phyloP scores from a whole-genome alignment of 1,140 invertebrate genomes.

The Hyphantria cunea region DNA sequence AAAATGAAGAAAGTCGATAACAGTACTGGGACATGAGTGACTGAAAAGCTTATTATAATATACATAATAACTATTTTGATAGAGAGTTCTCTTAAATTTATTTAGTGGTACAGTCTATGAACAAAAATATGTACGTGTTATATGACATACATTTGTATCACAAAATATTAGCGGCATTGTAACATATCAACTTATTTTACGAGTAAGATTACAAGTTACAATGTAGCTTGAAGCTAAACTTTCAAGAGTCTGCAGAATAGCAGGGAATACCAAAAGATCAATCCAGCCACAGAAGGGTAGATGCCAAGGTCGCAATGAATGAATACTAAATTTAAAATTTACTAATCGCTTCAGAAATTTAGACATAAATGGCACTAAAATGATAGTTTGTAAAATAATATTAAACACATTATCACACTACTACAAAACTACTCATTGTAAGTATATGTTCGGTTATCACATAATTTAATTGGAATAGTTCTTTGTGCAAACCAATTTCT shows the following conservation, averaged over 20 bases:
- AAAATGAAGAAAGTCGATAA: background rate
- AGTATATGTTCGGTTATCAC: conserved; percentile 9
- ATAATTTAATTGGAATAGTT: conserved; percentile 19
- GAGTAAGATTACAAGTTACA: no score
- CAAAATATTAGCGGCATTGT: no score
- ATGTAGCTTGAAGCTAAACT: no score
- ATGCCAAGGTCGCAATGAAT: background rate
- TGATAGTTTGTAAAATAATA: background rate
- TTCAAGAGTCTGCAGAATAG: background rate
- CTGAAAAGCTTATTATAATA: no score
- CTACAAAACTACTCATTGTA: conserved; percentile 11
- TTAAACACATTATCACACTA: conserved; percentile 10
- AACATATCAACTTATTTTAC: no score
- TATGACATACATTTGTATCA: no score
- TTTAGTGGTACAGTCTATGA: no score
- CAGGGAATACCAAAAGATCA: background rate
- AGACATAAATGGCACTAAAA: background rate
- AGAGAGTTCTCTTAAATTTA: no score
- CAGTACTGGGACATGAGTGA: background rate
- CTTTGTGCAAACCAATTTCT: conserved; percentile 1
- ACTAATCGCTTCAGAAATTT: no score
- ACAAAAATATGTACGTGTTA: no score
- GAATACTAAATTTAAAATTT: background rate
- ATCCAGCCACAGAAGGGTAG: background rate
- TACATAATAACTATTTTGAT: no score